Evolutionary conservation across 2,888 invertebrate species (phyloP).

Genomic region (Acholoe squamosa): DNA sequence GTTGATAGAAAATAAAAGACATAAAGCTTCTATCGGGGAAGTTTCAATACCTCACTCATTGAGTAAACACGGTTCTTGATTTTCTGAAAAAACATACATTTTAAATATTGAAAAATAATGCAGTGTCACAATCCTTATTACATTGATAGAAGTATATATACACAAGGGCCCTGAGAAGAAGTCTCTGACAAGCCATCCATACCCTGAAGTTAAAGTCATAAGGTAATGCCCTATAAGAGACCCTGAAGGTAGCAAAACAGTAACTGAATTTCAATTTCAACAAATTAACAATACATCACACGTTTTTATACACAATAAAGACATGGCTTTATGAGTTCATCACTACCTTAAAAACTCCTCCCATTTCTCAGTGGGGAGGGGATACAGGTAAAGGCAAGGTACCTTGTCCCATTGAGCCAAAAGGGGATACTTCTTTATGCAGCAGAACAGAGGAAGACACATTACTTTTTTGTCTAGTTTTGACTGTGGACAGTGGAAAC

Average conservation of each 20-base stretch:
- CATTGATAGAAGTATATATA: neutral
- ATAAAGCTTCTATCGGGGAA: constrained; percentile 50
- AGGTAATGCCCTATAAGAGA: constrained; percentile 37
- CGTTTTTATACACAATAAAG: neutral
- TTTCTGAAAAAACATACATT: constrained; percentile 63
- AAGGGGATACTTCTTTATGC: neutral
- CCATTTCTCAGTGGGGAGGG: neutral
- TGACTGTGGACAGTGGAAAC: constrained; percentile 10
- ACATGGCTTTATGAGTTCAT: neutral
- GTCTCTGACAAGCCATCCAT: neutral
- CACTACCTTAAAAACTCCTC: neutral
- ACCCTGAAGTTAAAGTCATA: neutral
- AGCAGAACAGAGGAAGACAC: neutral
- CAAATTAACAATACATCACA: neutral
- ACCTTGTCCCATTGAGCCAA: neutral
- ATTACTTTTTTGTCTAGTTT: neutral
- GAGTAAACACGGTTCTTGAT: constrained; percentile 61
- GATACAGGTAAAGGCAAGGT: neutral
- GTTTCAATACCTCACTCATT: constrained; percentile 58
- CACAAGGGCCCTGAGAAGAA: neutral
- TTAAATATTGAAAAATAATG: constrained; percentile 42
- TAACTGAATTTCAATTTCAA: neutral
- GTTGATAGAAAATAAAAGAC: constrained; percentile 52
- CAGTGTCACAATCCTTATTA: constrained; percentile 18
- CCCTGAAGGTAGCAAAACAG: neutral